A percentile compares a stretch with the other conserved stretches of the same genome.
Evolutionary conservation across 2,888 invertebrate species (phyloP).

Genomic region (Drosophila austrosaltans): DNA sequence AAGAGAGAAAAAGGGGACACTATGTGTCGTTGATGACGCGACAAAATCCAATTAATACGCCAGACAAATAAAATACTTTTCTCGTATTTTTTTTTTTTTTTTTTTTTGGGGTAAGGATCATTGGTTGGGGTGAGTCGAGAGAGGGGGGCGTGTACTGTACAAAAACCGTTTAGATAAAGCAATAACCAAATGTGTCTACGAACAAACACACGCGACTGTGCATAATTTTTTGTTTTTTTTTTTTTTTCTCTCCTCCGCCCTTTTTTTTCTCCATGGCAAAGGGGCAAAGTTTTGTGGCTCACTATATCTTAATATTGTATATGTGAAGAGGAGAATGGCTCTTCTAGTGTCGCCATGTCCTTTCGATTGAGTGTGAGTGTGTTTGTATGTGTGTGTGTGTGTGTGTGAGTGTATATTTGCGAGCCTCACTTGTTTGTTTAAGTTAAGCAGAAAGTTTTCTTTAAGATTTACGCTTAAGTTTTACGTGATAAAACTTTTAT

Average conservation of each 20-base stretch:
- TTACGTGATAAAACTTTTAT: slow-evolving; percentile 79
- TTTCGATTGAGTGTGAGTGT: slow-evolving; percentile 16
- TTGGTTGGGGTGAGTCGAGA: background rate
- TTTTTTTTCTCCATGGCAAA: slow-evolving; percentile 36
- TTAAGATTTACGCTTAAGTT: slow-evolving; percentile 79
- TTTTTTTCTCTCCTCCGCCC: background rate
- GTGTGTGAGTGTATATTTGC: slow-evolving; percentile 26
- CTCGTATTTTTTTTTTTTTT: background rate
- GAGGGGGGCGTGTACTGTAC: background rate
- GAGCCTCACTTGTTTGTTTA: slow-evolving; percentile 64
- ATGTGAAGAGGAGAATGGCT: slow-evolving; percentile 31
- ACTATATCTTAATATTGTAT: slow-evolving; percentile 54
- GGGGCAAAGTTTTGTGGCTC: slow-evolving; percentile 37
- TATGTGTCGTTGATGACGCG: slow-evolving; percentile 68
- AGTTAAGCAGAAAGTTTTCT: slow-evolving; percentile 79
- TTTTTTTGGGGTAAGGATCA: background rate
- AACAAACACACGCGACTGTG: slow-evolving; percentile 59
- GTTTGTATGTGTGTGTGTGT: slow-evolving; percentile 45
- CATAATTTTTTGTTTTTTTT: slow-evolving; percentile 55
- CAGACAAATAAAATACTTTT: slow-evolving; percentile 73
- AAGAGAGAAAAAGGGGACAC: background rate
- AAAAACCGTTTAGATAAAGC: slow-evolving; percentile 71
- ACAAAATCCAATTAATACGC: slow-evolving; percentile 79
- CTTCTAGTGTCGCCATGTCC: slow-evolving; percentile 56
- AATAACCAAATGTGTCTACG: slow-evolving; percentile 69